These are phyloP conservation scores for Linepithema humile DNA, from an alignment of 1,140 invertebrate species.

Conservation along the genomic window DNA sequence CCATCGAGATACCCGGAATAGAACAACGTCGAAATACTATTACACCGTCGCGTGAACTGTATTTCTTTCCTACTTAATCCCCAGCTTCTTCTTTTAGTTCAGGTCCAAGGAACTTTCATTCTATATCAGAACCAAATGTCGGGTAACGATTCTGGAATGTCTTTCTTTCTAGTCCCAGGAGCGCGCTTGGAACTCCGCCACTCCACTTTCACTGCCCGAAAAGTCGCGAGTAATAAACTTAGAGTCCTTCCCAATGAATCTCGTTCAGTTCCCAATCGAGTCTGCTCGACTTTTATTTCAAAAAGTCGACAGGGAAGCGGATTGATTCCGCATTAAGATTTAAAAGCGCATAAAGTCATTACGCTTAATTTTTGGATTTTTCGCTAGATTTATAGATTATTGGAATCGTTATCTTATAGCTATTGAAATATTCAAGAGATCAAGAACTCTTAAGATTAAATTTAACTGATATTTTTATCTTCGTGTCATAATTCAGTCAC, in stretches of 20 bases:
- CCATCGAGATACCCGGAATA: neutral
- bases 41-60: neutral
- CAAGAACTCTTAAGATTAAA: neutral
- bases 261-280: neutral
- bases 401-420: neutral
- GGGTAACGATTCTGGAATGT: conserved; percentile 45
- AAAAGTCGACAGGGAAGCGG: neutral
- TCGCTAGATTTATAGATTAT: neutral
- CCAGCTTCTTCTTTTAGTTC: neutral
- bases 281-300: neutral
- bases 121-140: conserved; percentile 39
- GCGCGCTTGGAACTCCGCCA: conserved; percentile 19
- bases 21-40: neutral
- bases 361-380: neutral
- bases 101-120: conserved; percentile 25
- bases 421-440: neutral
- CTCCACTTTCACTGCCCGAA: conserved; percentile 43
- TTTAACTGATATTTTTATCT: neutral
- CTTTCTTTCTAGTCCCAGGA: conserved; percentile 45
- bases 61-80: conserved; percentile 24
- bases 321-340: conserved; percentile 26
- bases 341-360: neutral
- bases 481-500: neutral
- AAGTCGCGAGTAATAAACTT: conserved; percentile 53
- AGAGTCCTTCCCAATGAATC: conserved; percentile 32